These are phyloP conservation scores for Psammodynastes pulverulentus DNA, from an alignment of 2,113 vertebrate genomes.

Conservation along the genomic window DNA sequence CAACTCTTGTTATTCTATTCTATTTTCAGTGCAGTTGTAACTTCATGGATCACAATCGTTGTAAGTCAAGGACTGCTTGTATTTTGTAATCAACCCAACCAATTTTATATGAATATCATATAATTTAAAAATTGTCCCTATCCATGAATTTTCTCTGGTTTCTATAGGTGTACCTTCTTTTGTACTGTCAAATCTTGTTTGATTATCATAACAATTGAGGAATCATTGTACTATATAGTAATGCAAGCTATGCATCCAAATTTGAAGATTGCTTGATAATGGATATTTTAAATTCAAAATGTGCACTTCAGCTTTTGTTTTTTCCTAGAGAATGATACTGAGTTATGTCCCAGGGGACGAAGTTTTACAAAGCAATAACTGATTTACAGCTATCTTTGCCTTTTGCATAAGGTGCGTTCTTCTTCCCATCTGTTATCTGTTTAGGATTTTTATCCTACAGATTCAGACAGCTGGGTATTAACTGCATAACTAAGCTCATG, in stretches of 20 bases:
- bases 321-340: background rate
- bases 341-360: slow-evolving; percentile 15
- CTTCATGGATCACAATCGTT: background rate
- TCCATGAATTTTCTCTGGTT: background rate
- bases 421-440: slow-evolving; percentile 49
- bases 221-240: background rate
- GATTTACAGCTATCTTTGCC: slow-evolving; percentile 55
- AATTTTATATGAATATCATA: background rate
- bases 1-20: no score
- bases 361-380: slow-evolving; percentile 49
- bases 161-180: background rate
- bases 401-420: slow-evolving; percentile 41
- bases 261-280: background rate
- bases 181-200: background rate
- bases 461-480: slow-evolving; percentile 42
- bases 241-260: background rate
- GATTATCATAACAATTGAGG: background rate
- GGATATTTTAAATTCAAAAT: background rate
- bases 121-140: background rate
- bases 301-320: background rate
- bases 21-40: background rate
- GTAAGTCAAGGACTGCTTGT: background rate
- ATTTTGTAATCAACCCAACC: background rate
- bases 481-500: background rate
- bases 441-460: slow-evolving; percentile 44